These are phyloP conservation scores for Drosophila setosimentum DNA, from an alignment of 2,888 invertebrate species.

Conservation along the genomic window DNA sequence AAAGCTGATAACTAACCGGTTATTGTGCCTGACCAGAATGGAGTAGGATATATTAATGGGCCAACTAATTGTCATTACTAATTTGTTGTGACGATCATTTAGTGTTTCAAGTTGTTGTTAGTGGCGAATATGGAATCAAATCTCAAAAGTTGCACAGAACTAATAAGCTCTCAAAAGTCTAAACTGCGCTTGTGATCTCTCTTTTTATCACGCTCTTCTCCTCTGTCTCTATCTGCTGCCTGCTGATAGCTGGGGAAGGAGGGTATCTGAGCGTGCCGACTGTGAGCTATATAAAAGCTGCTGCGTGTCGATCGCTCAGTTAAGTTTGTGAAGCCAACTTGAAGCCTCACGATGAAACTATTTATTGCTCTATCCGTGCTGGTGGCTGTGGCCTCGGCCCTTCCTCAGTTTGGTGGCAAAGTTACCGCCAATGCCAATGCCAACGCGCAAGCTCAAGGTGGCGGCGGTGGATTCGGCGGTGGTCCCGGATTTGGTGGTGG, in stretches of 20 bases:
- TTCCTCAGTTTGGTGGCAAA: constrained; percentile 30
- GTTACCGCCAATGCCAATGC: constrained; percentile 45
- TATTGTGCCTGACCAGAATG: not conserved
- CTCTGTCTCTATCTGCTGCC: not conserved
- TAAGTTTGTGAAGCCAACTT: constrained; percentile 58
- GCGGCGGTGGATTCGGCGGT: constrained; percentile 12
- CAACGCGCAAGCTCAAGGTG: constrained; percentile 9
- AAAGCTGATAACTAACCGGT: constrained; percentile 37
- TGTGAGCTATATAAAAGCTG: constrained; percentile 60
- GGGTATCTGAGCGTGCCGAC: not conserved
- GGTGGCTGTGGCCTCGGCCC: constrained; percentile 48
- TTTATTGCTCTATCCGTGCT: constrained; percentile 54
- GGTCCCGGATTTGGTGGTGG: constrained; percentile 7
- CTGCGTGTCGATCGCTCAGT: not conserved
- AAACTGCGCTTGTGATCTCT: not conserved
- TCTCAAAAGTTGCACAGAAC: constrained; percentile 29
- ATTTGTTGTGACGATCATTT: constrained; percentile 40
- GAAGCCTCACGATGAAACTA: constrained; percentile 58
- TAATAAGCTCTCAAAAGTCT: constrained; percentile 7
- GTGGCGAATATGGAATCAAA: constrained; percentile 10
- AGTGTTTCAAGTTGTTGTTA: constrained; percentile 2
- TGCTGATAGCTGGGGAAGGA: not conserved
- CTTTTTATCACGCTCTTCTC: not conserved
- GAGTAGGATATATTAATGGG: constrained; percentile 19
- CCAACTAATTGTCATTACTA: constrained; percentile 42